Conservation (phyloP, 2,113 vertebrate genomes). For the Campylomormyrus numenius region DNA sequence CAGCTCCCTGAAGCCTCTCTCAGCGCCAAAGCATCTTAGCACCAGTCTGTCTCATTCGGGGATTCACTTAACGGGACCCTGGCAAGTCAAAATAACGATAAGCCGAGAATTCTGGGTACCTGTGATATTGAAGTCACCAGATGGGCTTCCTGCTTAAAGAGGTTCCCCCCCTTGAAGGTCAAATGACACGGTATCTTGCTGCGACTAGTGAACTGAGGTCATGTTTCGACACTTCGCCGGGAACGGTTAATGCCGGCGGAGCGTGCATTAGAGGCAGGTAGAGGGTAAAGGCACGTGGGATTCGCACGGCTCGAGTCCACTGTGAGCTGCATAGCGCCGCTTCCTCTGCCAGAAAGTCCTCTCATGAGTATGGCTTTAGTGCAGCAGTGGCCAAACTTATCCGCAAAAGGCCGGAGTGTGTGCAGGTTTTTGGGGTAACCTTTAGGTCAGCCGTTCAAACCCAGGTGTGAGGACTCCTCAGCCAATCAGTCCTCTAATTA, state of each 20-base stretch:
- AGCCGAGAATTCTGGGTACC: not conserved
- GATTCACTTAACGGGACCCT: constrained; percentile 31
- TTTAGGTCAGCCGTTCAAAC: too few species aligned
- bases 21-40: not conserved
- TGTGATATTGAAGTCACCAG: not conserved
- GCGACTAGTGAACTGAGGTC: not conserved
- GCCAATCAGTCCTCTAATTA: too few species aligned
- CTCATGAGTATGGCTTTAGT: not conserved
- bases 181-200: not conserved
- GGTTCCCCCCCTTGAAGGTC: not conserved
- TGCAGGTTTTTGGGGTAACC: too few species aligned
- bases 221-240: not conserved
- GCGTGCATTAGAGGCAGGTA: not conserved
- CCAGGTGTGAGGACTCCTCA: too few species aligned
- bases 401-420: too few species aligned
- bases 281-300: not conserved
- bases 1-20: not conserved
- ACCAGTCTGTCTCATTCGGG: not conserved
- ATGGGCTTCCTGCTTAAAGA: constrained; percentile 19
- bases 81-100: not conserved
- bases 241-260: not conserved
- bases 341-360: not conserved
- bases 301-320: not conserved
- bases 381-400: too few species aligned
- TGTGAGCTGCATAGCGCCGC: not conserved